Conservation (phyloP, 2,888 invertebrate genomes). For the Chironomus tentans region DNA sequence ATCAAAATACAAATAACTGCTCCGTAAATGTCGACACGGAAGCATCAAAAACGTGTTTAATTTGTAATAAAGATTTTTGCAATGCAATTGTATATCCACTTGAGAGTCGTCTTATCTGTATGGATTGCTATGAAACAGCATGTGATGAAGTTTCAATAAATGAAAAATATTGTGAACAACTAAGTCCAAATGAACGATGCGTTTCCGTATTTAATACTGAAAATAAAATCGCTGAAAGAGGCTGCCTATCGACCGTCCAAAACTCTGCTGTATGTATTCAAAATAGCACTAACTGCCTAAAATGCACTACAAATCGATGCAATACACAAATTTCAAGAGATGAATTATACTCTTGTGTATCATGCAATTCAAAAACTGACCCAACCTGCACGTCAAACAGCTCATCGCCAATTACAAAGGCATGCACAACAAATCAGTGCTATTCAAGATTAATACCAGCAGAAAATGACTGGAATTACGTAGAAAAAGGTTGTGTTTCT, state of each 20-base stretch:
- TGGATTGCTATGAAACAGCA: background rate
- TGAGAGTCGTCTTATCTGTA: background rate
- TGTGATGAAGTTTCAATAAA: background rate
- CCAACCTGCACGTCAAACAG: background rate
- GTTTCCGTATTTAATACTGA: background rate
- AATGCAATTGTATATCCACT: background rate
- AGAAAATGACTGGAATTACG: background rate
- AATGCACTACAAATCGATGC: background rate
- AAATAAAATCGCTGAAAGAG: background rate
- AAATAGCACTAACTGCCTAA: background rate
- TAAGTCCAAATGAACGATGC: background rate
- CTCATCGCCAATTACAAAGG: background rate
- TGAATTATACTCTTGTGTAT: background rate
- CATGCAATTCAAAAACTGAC: conserved; percentile 6
- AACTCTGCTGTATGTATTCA: background rate
- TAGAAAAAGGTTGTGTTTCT: background rate
- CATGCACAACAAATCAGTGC: conserved; percentile 7
- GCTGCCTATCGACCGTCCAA: conserved; percentile 7
- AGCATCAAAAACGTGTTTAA: background rate
- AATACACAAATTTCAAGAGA: background rate
- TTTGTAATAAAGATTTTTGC: conserved; percentile 14
- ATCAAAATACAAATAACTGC: background rate
- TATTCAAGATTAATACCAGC: background rate
- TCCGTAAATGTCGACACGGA: background rate
- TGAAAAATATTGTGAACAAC: conserved; percentile 1